Base-by-base conservation (phyloP, 1,140 invertebrate species). In the Lasioglossum albipes region DNA sequence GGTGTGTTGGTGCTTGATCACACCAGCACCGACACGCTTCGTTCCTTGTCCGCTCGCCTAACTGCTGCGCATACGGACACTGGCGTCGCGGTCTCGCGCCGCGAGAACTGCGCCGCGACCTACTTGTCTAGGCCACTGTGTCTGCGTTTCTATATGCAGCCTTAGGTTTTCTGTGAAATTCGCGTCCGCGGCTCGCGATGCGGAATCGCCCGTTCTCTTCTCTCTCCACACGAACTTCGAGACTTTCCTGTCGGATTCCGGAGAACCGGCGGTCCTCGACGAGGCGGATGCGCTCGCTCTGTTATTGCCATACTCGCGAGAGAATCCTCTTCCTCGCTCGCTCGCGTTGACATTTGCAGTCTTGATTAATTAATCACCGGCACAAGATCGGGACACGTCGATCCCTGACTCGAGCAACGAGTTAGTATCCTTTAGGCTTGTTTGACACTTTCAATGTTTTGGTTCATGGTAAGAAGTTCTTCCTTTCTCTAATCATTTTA, bases 51-150 rank as follows among this genome's bases (percentile, higher is more conserved):
- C 54, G 41, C 54, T 61, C 65, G 65, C 36, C 18, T 36, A 69
- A 22, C 36, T 52, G 49, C 57, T 3, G 27, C 42, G 54, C 52
- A 22, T 45, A 76, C 66, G 67, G 52, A 67, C 27, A 65, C 73
- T 22, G 64, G 71, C 57, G 71, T 76, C 81, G 84, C 80, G 83
- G 65, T 71, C 75, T 82, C 75, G 68, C 54, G 79, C 62, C 83
- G 85, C 82, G 84, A 90, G 89, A 90, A 91, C 86, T 91, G 86
- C 91, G 91, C 89, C 86, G 91, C 90, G 90, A 91, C 91, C 91
- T 91, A 91, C 88, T 91, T 91, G 89, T 91, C 90, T 91, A 91
- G 91, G 91, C 90, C 91, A 89, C 87, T 89, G 87, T 90, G 87
- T 89, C 90, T 90, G 82, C 84, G 86, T 88, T 85, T 87, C 87